phyloP scores from a whole-genome alignment of 2,797 vertebrate species.

The Acrossocheilus wenchowensis region DNA sequence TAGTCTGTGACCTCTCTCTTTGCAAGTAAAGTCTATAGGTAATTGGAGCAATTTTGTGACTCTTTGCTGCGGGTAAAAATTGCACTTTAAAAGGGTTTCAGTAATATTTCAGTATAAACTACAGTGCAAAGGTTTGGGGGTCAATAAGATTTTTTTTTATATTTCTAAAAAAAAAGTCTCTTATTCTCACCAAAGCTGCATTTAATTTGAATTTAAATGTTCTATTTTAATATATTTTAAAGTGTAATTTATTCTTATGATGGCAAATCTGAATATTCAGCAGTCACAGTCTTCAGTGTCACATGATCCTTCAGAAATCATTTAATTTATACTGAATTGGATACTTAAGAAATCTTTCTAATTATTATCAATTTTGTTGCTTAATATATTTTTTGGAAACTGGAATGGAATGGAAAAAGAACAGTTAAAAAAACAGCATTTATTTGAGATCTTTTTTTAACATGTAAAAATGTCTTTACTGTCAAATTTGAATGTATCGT shows the following conservation, averaged over 20 bases:
- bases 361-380: not conserved
- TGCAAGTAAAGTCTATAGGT: not conserved
- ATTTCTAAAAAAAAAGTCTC: not conserved
- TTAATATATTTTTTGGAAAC: not conserved
- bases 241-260: not conserved
- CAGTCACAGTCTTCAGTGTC: not conserved
- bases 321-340: not conserved
- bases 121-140: not conserved
- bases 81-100: not conserved
- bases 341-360: not conserved
- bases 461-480: not conserved
- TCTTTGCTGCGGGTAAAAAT: not conserved
- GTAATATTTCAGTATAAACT: not conserved
- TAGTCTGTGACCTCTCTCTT: not conserved
- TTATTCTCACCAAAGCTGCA: not conserved
- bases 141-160: not conserved
- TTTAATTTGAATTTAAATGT: not conserved
- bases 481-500: not conserved
- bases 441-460: not conserved
- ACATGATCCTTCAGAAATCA: not conserved
- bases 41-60: not conserved
- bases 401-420: not conserved
- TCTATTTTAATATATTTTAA: not conserved
- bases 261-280: not conserved
- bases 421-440: not conserved